These are phyloP conservation scores for Diphyllodes magnificus DNA, from an alignment of 2,113 vertebrate species.

Conservation along the genomic window DNA sequence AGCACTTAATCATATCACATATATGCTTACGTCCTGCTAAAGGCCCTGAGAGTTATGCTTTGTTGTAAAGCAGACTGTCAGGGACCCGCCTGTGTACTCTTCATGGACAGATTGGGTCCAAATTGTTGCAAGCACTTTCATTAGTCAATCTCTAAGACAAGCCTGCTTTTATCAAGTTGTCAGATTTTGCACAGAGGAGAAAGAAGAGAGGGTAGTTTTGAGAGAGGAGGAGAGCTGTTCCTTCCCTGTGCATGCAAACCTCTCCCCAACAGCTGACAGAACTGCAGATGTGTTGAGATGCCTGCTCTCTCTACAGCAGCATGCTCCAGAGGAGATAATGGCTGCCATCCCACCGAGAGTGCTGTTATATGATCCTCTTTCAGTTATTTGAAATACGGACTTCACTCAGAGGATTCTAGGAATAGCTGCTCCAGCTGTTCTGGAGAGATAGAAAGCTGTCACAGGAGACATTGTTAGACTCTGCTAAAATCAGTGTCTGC, in stretches of 20 bases:
- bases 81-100: neutral
- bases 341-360: neutral
- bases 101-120: neutral
- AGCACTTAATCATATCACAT: neutral
- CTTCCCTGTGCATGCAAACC: neutral
- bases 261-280: neutral
- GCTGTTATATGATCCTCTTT: constrained; percentile 44
- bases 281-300: neutral
- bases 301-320: neutral
- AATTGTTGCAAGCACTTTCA: neutral
- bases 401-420: constrained; percentile 53
- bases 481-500: constrained; percentile 12
- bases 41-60: neutral
- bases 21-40: neutral
- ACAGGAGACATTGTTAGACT: constrained; percentile 39
- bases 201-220: neutral
- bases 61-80: neutral
- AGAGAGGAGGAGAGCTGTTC: neutral
- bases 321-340: constrained; percentile 25
- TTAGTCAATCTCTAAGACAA: neutral
- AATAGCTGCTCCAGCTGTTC: constrained; percentile 64
- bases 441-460: constrained; percentile 56
- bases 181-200: neutral
- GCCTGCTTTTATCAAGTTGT: neutral
- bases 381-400: constrained; percentile 59